phyloP scores from a whole-genome alignment of 2,113 vertebrate species.

The Xenopus borealis region DNA sequence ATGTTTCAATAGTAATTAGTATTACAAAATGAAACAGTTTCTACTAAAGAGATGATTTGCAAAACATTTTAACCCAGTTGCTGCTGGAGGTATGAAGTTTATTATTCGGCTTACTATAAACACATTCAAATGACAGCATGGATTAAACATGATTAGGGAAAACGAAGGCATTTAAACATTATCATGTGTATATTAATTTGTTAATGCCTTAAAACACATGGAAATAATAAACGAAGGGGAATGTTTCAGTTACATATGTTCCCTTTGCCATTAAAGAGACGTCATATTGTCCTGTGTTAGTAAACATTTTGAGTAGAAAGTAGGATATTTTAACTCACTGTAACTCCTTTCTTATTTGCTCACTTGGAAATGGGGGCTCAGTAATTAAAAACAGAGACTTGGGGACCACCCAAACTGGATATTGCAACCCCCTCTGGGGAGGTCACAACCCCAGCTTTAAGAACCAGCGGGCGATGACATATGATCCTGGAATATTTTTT shows the following conservation, averaged over 20 bases:
- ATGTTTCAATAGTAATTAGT: too few relatives aligned
- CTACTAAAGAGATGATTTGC: too few relatives aligned
- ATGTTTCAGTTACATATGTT: neutral
- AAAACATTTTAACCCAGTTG: too few relatives aligned
- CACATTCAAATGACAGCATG: neutral
- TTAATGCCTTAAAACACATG: slow-evolving; percentile 16
- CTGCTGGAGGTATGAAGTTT: neutral
- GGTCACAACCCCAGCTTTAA: slow-evolving; percentile 45
- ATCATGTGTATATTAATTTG: slow-evolving; percentile 4
- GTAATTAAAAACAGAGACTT: slow-evolving; percentile 46
- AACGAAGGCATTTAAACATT: neutral
- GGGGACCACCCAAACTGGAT: slow-evolving; percentile 46
- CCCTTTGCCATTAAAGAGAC: slow-evolving; percentile 9
- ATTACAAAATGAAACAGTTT: too few relatives aligned
- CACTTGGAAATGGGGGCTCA: slow-evolving; percentile 36
- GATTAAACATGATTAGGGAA: neutral
- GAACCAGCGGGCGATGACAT: slow-evolving; percentile 45
- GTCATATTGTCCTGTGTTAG: slow-evolving; percentile 13
- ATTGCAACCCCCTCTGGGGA: slow-evolving; percentile 46
- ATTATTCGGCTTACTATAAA: neutral
- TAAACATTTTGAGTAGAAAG: slow-evolving; percentile 26
- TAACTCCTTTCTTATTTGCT: slow-evolving; percentile 23
- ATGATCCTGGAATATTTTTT: slow-evolving; percentile 45
- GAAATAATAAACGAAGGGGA: slow-evolving; percentile 10
- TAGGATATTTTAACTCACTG: slow-evolving; percentile 34